Conservation (phyloP, 1,140 invertebrate genomes). For the Orius insidiosus region DNA sequence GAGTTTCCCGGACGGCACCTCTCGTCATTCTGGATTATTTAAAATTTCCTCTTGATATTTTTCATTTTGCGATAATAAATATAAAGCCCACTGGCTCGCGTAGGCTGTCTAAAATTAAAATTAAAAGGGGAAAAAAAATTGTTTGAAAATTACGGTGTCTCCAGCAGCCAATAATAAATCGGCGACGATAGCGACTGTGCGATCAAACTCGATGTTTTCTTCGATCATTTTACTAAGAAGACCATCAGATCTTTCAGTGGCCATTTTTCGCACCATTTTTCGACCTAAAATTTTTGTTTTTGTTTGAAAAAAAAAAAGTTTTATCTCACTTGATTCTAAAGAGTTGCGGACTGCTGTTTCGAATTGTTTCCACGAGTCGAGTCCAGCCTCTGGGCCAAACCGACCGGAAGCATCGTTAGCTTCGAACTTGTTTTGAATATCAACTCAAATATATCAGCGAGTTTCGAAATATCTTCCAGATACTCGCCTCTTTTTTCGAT, state of each 20-base stretch:
- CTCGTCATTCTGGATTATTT: conserved; percentile 38
- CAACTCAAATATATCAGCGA: conserved; percentile 45
- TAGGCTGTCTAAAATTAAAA: conserved; percentile 51
- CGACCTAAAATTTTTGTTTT: conserved; percentile 54
- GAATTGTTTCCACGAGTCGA: conserved; percentile 58
- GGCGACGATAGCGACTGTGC: conserved; percentile 49
- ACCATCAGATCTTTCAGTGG: conserved; percentile 28
- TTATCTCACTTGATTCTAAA: conserved; percentile 33
- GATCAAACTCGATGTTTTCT: conserved; percentile 36
- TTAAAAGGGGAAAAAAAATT: too few species aligned
- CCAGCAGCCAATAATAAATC: conserved; percentile 79
- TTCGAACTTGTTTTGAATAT: conserved; percentile 55
- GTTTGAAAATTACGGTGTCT: conserved; percentile 70
- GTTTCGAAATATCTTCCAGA: conserved; percentile 28
- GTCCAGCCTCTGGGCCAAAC: conserved; percentile 37
- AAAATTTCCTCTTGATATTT: conserved; percentile 35
- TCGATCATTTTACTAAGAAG: conserved; percentile 39
- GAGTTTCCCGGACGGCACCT: conserved; percentile 56
- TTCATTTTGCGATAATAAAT: conserved; percentile 35
- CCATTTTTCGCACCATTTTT: conserved; percentile 29
- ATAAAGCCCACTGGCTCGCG: conserved; percentile 64
- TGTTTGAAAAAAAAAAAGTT: too few species aligned
- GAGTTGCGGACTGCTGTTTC: conserved; percentile 43
- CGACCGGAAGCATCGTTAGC: conserved; percentile 46
- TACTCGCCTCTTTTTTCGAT: conserved; percentile 24